phyloP scores from a whole-genome alignment of 2,797 vertebrate genomes.

The Amniataba percoides region DNA sequence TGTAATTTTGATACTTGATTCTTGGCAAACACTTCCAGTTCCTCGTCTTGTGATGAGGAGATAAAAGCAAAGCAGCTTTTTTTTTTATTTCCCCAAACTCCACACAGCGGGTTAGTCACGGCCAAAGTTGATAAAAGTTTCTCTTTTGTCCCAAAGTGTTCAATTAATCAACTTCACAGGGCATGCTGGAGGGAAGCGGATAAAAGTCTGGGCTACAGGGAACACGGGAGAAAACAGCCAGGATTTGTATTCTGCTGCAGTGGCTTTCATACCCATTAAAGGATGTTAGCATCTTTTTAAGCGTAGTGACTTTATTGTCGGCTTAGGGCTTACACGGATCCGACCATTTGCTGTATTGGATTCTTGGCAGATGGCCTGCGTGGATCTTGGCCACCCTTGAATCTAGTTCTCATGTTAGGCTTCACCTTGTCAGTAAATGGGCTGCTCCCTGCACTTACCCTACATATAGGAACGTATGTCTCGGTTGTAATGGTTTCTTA shows the following conservation, averaged over 20 bases:
- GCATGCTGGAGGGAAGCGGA: slow-evolving; percentile 69
- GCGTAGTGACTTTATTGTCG: slow-evolving; percentile 73
- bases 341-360: slow-evolving; percentile 73
- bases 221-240: slow-evolving; percentile 59
- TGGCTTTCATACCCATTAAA: slow-evolving; percentile 73
- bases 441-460: slow-evolving; percentile 60
- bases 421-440: slow-evolving; percentile 65
- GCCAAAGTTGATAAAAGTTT: slow-evolving; percentile 72
- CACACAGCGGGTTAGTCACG: slow-evolving; percentile 38
- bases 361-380: slow-evolving; percentile 75
- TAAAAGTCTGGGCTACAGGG: slow-evolving; percentile 73
- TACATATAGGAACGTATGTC: slow-evolving; percentile 47
- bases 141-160: slow-evolving; percentile 70
- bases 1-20: slow-evolving; percentile 41
- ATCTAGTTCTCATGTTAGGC: slow-evolving; percentile 68
- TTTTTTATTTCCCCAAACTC: slow-evolving; percentile 52
- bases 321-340: slow-evolving; percentile 66
- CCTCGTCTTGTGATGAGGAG: slow-evolving; percentile 47
- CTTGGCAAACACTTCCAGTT: slow-evolving; percentile 47
- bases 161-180: slow-evolving; percentile 80
- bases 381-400: slow-evolving; percentile 72
- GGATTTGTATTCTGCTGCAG: slow-evolving; percentile 76
- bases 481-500: slow-evolving; percentile 65
- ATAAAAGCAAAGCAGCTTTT: slow-evolving; percentile 54
- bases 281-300: slow-evolving; percentile 76